Base-by-base conservation (phyloP, 2,797 vertebrate species). In the Centroberyx gerrardi region DNA sequence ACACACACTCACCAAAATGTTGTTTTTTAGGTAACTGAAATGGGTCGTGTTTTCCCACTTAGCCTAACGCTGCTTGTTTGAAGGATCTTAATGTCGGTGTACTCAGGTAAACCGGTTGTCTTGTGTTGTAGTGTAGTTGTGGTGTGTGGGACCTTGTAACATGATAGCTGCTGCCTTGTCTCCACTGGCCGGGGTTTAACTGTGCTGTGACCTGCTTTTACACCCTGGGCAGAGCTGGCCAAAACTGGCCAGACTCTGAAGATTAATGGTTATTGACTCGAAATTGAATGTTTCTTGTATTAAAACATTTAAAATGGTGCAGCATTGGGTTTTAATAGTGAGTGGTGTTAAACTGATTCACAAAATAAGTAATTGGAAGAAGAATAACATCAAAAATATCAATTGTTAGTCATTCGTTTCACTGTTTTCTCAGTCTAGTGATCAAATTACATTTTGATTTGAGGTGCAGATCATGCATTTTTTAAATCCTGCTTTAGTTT, bases 1-100 rank as follows among this genome's bases (percentile, higher is more conserved):
- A 22, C 22, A 22, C 22, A 22, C 33, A 46, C 1, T 48, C 36
- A 17, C n/a, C 4, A 18, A 13, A 42, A 13, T 27, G 9, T 1
- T 29, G 29, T 69, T 17, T 72, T 77, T 36, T n/a, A 14, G n/a
- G 22, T 68, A 53, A 48, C 62, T 29, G 74, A 87, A 85, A 91
- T 51, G 64, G 58, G 4, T 62, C 54, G 1, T 90, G 80, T 90
- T 87, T 78, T 85, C 72, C 88, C 76, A 81, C 78, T 81, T 80
- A 93, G 91, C 81, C 74, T 94, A 93, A 92, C 31, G 62, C 86
- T 88, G n/a, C 93, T 89, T 88, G 80, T 88, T 65, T 82, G 90
- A 61, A 83, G 78, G 83, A 73, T 44, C 67, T 58, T 75, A 81
- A 94, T 94, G 92, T 90, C 63, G 28, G 68, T 63, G 28, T 51